These are phyloP conservation scores for Pseudomyrmex sp. DNA, from an alignment of 1,140 invertebrate species.

Conservation along the genomic window DNA sequence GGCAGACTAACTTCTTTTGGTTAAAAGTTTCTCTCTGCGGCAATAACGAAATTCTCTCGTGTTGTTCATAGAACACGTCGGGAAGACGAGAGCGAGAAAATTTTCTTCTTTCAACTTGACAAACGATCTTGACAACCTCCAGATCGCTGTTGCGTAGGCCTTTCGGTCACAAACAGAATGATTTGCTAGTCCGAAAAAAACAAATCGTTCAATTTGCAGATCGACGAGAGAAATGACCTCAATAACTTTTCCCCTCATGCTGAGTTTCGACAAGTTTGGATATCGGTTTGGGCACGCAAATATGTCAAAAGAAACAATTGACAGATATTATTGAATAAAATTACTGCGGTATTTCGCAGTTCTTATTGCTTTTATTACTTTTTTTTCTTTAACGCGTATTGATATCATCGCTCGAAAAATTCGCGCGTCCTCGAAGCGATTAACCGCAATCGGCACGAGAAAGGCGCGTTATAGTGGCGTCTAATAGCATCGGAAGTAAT, in stretches of 20 bases:
- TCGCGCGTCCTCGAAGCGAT: not conserved
- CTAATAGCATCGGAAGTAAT: constrained; percentile 12
- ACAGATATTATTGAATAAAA: too few relatives aligned
- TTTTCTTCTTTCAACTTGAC: constrained; percentile 54
- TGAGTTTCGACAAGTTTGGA: constrained; percentile 67
- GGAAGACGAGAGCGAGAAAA: constrained; percentile 32
- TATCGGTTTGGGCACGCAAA: constrained; percentile 49
- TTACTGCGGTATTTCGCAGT: not conserved
- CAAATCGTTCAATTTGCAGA: constrained; percentile 79
- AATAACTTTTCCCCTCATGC: not conserved
- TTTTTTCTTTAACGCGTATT: not conserved
- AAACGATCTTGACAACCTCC: constrained; percentile 52
- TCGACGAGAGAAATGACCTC: constrained; percentile 73
- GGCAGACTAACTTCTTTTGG: too few relatives aligned
- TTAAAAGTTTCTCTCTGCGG: too few relatives aligned
- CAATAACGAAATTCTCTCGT: constrained; percentile 60
- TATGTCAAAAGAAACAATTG: too few relatives aligned
- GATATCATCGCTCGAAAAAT: not conserved
- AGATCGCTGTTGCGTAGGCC: constrained; percentile 44
- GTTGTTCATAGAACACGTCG: constrained; percentile 1
- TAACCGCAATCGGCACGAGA: not conserved
- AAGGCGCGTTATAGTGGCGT: not conserved
- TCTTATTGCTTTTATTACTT: not conserved
- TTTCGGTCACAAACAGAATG: not conserved
- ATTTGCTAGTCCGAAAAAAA: constrained; percentile 62